phyloP scores from a whole-genome alignment of 2,113 vertebrate genomes.

The Setophaga coronata region DNA sequence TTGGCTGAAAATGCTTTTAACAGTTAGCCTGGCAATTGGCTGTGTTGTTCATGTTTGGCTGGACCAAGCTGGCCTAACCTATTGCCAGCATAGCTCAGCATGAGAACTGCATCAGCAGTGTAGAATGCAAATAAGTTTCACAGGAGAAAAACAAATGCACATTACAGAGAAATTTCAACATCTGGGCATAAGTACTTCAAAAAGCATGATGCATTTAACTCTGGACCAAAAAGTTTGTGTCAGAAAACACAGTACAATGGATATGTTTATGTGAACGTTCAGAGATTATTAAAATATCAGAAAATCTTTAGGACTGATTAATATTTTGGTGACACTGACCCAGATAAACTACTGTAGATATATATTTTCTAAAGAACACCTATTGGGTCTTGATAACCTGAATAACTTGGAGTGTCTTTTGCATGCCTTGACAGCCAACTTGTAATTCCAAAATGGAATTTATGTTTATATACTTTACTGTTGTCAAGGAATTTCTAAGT shows the following conservation, averaged over 20 bases:
- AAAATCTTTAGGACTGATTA: neutral
- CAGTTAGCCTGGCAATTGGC: neutral
- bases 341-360: neutral
- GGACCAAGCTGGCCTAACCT: neutral
- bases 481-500: neutral
- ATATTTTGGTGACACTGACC: neutral
- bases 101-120: neutral
- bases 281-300: neutral
- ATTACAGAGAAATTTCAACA: neutral
- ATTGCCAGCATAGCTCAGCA: neutral
- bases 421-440: neutral
- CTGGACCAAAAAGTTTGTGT: neutral
- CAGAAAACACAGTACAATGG: neutral
- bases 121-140: neutral
- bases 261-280: neutral
- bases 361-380: neutral
- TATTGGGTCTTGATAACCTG: neutral
- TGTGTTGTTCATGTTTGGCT: neutral
- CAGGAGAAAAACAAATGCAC: neutral
- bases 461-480: neutral
- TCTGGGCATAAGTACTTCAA: neutral
- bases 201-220: neutral
- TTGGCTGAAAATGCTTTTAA: neutral
- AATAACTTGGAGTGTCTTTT: neutral
- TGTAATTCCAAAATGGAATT: neutral